Base-by-base conservation (phyloP, 2,113 vertebrate species). In the Coracopsis vasa region DNA sequence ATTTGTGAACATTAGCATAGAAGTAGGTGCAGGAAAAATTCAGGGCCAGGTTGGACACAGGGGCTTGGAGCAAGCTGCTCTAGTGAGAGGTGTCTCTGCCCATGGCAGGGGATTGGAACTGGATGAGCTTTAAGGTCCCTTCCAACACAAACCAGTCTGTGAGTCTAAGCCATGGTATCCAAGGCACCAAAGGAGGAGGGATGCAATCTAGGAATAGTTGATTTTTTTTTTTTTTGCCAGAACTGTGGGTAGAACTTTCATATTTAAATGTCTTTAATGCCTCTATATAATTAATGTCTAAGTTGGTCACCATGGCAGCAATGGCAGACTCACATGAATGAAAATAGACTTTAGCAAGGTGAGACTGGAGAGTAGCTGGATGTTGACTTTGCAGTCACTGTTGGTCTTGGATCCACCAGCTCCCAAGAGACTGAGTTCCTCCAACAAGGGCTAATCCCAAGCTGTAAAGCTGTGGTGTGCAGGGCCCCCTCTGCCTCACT, bases 231-330 rank as follows among this genome's bases (percentile, higher is more conserved):
- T 67, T 74, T 87, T 41, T 90, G 84, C 87, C 81, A 87, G 84
- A 91, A 71, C 81, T 8, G 73, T 77, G 74, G 73, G 86, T 69
- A 87, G 89, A 72, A 77, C 48, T 56, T 85, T 81, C 70, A 47
- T 89, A 86, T 82, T 91, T 92, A 81, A 85, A 70, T 44, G 44
- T 58, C 92, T 70, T 82, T 86, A 96, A 73, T 33, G 23, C 69
- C 87, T 87, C 86, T 60, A 69, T 88, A 80, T 45, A 88, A 82
- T 92, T 85, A 92, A 90, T 85, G 71, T 92, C 53, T 42, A 41
- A 77, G 74, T 24, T 79, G 91, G 69, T 95, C 91, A 67, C 89
- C 89, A 72, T 90, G 93, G 89, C 80, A 96, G 91, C 92, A 90
- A 94, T 86, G 75, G 91, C 89, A 95, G 91, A 54, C 48, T 81